A percentile compares a stretch with the other conserved stretches of the same genome.
phyloP scores from a whole-genome alignment of 2,113 vertebrate genomes.

The Podarcis muralis region DNA sequence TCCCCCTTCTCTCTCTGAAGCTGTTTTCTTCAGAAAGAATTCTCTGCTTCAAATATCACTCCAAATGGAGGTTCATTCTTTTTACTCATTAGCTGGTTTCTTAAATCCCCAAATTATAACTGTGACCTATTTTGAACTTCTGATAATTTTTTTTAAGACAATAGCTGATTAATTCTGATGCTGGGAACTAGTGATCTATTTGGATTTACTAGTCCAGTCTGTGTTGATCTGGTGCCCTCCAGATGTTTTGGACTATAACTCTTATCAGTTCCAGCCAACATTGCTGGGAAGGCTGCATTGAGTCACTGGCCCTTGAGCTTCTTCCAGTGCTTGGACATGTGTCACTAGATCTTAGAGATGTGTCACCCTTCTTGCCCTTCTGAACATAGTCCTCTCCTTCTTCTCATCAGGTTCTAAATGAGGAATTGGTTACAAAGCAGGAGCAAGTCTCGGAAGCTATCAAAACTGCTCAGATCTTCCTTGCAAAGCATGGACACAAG shows the following conservation, averaged over 20 bases:
- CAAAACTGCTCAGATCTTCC: conserved; percentile 91
- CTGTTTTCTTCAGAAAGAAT: no score
- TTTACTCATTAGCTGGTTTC: no score
- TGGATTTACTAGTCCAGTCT: neutral
- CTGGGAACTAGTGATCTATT: neutral
- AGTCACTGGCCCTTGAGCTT: neutral
- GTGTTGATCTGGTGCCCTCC: neutral
- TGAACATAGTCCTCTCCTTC: neutral
- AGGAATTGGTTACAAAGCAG: conserved; percentile 88
- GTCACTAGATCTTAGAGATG: neutral
- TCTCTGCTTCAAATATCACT: no score
- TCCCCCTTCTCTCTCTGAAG: no score
- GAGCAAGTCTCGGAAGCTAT: conserved; percentile 91
- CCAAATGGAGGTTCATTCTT: no score
- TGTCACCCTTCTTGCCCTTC: neutral
- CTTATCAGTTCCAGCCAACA: no score
- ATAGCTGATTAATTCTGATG: no score
- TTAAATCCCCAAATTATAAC: no score
- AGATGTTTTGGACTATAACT: no score
- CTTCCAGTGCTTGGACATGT: neutral
- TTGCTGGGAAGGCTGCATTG: no score
- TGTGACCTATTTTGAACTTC: no score
- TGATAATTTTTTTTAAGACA: no score
- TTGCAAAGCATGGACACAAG: conserved; percentile 95
- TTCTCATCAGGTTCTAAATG: conserved; percentile 80